Evolutionary conservation across 2,113 vertebrate species (phyloP).

Genomic region (Athene noctua): DNA sequence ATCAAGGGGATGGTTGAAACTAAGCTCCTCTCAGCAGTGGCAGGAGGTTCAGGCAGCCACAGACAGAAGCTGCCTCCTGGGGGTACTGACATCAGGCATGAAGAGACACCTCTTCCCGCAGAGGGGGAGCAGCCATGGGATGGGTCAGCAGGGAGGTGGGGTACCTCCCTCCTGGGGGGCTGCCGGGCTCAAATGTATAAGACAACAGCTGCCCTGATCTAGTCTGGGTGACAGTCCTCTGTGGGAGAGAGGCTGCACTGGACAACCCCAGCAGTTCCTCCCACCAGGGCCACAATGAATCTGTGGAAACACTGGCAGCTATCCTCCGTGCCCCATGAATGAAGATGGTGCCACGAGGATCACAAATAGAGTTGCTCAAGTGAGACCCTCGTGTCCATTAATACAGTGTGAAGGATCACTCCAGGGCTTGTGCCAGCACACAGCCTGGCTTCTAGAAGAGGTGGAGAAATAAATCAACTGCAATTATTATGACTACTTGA

Average conservation of each 20-base stretch:
- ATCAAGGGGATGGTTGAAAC: not conserved
- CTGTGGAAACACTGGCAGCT: not conserved
- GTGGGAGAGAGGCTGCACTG: not conserved
- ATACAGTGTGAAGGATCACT: not conserved
- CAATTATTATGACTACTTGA: not conserved
- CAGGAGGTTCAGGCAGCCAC: not conserved
- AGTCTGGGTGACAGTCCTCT: not conserved
- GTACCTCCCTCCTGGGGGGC: not conserved
- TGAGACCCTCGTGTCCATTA: not conserved
- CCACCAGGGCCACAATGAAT: fast-evolving
- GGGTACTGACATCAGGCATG: not conserved
- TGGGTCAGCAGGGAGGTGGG: not conserved
- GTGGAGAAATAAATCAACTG: not conserved
- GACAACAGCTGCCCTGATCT: not conserved
- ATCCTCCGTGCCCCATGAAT: not conserved
- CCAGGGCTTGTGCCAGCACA: not conserved
- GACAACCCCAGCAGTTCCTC: not conserved
- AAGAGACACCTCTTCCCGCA: not conserved
- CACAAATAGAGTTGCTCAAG: not conserved
- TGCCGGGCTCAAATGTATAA: not conserved
- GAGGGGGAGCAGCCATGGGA: not conserved
- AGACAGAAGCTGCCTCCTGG: not conserved
- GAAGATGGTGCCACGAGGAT: not conserved
- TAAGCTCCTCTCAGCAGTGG: not conserved
- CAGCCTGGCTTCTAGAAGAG: not conserved